phyloP scores from a whole-genome alignment of 2,797 vertebrate species.

The Atherinosoma microstoma region DNA sequence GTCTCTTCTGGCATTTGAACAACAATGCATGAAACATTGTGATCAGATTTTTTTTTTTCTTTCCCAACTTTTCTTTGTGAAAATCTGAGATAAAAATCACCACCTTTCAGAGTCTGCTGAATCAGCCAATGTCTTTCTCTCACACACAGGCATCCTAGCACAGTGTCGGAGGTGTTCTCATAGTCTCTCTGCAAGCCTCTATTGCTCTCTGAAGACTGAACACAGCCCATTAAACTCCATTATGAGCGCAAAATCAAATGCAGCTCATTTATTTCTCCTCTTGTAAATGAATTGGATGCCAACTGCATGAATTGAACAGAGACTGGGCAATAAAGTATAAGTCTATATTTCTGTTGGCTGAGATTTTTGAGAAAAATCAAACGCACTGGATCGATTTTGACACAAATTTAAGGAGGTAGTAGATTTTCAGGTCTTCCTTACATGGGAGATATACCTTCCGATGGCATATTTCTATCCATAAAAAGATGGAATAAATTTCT shows the following conservation, averaged over 20 bases:
- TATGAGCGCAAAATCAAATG: constrained; percentile 61
- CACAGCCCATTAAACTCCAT: constrained; percentile 64
- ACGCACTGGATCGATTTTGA: constrained; percentile 7
- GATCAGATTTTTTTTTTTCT: constrained; percentile 10
- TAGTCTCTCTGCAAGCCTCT: constrained; percentile 35
- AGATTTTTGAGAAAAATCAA: constrained; percentile 6
- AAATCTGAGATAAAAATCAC: constrained; percentile 37
- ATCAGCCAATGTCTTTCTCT: background rate
- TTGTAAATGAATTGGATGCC: constrained; percentile 43
- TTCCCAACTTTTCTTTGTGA: background rate
- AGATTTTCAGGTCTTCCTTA: background rate
- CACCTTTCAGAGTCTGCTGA: constrained; percentile 22
- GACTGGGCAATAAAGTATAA: constrained; percentile 28
- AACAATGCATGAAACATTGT: constrained; percentile 28
- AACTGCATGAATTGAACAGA: constrained; percentile 35
- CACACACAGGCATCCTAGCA: constrained; percentile 17
- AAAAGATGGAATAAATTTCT: constrained; percentile 3
- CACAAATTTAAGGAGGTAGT: constrained; percentile 18
- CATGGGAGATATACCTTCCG: background rate
- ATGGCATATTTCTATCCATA: constrained; percentile 3
- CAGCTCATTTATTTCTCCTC: constrained; percentile 46
- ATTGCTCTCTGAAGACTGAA: constrained; percentile 46
- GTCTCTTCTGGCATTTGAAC: constrained; percentile 18
- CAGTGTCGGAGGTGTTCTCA: constrained; percentile 35
- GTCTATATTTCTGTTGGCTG: constrained; percentile 8